These are phyloP conservation scores for Cyclophora punctaria DNA, from an alignment of 2,888 invertebrate genomes.

Conservation along the genomic window DNA sequence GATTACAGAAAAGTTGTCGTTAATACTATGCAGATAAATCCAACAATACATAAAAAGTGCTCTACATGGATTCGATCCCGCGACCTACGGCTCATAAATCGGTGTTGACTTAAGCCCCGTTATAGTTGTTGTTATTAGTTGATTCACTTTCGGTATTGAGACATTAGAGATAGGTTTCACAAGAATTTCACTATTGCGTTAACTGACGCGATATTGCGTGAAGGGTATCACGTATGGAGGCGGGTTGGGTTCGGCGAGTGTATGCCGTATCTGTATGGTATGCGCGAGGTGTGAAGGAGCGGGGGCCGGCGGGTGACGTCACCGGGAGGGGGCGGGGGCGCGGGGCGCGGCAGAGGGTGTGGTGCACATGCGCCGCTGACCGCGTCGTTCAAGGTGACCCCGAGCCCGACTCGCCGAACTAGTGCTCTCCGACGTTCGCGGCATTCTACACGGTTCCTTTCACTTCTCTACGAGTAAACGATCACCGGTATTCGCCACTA, in stretches of 20 bases:
- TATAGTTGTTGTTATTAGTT: neutral
- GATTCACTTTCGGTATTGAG: neutral
- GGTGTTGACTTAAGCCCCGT: too few relatives aligned
- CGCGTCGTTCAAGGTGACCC: constrained; percentile 67
- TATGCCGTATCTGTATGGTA: constrained; percentile 8
- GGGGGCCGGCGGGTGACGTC: constrained; percentile 43
- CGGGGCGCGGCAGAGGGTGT: constrained; percentile 57
- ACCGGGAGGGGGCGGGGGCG: constrained; percentile 27
- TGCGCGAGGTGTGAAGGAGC: constrained; percentile 11
- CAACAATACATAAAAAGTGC: too few relatives aligned
- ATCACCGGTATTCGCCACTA: constrained; percentile 51
- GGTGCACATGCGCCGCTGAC: constrained; percentile 67
- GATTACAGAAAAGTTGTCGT: too few relatives aligned
- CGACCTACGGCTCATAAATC: too few relatives aligned
- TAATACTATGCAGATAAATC: too few relatives aligned
- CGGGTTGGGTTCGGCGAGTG: constrained; percentile 1
- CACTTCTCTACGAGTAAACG: constrained; percentile 41
- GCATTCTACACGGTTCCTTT: constrained; percentile 56
- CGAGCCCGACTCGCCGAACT: constrained; percentile 39
- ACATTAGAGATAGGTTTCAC: constrained; percentile 22
- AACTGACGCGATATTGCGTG: constrained; percentile 43
- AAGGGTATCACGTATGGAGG: constrained; percentile 54
- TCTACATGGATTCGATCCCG: too few relatives aligned
- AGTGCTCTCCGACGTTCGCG: constrained; percentile 42
- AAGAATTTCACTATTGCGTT: constrained; percentile 31